Evolutionary conservation across 1,140 invertebrate genomes (phyloP).

Genomic region (Sycophaga agraensis): DNA sequence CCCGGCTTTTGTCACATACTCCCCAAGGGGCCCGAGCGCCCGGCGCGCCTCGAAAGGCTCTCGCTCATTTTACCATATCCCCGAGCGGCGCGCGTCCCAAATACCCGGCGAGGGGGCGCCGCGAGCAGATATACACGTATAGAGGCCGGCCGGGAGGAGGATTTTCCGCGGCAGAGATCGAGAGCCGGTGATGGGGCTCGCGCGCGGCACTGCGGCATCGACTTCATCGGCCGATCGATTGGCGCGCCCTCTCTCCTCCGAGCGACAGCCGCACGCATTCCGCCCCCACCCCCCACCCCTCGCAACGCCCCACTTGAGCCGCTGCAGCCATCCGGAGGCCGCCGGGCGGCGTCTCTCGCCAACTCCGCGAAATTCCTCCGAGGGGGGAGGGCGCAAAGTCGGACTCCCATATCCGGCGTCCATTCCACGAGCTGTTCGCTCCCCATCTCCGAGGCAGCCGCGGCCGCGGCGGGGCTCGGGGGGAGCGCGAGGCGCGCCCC

Average conservation of each 20-base stretch:
- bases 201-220: too few species aligned
- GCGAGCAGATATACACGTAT: too few species aligned
- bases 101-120: too few species aligned
- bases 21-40: too few species aligned
- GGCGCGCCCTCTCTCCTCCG: not conserved
- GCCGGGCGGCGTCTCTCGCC: not conserved
- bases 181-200: too few species aligned
- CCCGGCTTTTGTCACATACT: too few species aligned
- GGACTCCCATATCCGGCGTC: slow-evolving; percentile 9
- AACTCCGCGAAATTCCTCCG: not conserved
- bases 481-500: too few species aligned
- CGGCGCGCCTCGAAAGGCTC: too few species aligned
- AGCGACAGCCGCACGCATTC: not conserved
- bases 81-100: too few species aligned
- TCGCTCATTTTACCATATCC: too few species aligned
- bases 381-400: not conserved
- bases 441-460: not conserved
- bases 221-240: slow-evolving; percentile 7
- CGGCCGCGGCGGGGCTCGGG: not conserved
- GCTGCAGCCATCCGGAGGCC: not conserved
- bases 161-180: slow-evolving; percentile 16
- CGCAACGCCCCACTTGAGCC: not conserved
- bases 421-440: not conserved
- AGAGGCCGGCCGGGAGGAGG: not conserved
- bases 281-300: not conserved